A percentile compares a stretch with the other conserved stretches of the same genome.
phyloP scores from a whole-genome alignment of 1,140 invertebrate species.

The Phenacoccus solenopsis region DNA sequence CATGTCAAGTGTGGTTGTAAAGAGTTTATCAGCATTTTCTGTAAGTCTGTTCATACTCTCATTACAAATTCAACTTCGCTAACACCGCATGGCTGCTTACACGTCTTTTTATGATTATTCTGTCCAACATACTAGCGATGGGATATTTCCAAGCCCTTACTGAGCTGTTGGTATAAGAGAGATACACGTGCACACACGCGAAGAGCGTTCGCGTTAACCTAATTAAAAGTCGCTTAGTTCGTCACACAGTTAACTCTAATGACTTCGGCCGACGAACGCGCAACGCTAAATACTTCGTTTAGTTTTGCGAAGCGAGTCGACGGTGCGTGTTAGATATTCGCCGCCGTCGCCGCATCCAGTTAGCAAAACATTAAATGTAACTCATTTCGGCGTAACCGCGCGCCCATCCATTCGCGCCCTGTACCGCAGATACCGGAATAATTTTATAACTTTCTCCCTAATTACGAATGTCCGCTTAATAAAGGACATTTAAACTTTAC shows the following conservation, averaged over 20 bases:
- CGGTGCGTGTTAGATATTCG: background rate
- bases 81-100: too few species aligned
- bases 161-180: too few species aligned
- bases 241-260: background rate
- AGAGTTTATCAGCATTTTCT: too few species aligned
- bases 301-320: background rate
- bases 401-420: background rate
- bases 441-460: constrained; percentile 2
- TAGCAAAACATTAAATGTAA: background rate
- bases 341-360: background rate
- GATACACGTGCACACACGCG: too few species aligned
- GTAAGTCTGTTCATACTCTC: too few species aligned
- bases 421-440: background rate
- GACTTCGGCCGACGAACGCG: background rate
- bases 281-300: background rate
- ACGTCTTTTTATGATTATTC: too few species aligned
- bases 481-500: background rate
- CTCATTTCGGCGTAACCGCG: background rate
- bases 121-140: too few species aligned
- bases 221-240: constrained; percentile 2
- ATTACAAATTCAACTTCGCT: too few species aligned
- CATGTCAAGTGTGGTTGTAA: too few species aligned
- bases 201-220: background rate
- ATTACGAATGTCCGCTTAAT: constrained; percentile 1
- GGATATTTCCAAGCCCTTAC: too few species aligned